Conservation (phyloP, 2,113 vertebrate species). For the Numida meleagris region DNA sequence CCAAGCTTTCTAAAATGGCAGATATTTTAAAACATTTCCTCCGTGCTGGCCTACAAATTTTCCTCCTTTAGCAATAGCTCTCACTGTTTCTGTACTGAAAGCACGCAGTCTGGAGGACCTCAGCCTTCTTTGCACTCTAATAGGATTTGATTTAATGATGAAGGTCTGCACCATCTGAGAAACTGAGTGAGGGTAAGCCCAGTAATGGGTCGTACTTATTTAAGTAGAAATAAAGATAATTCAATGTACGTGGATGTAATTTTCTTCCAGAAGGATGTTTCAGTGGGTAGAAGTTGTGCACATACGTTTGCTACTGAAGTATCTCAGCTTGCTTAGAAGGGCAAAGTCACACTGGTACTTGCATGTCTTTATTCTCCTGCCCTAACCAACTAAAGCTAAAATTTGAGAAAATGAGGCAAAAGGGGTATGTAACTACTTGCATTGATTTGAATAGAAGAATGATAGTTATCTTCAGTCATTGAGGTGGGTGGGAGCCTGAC, state of each 20-base stretch:
- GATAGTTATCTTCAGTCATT: slow-evolving; percentile 62
- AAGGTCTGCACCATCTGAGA: background rate
- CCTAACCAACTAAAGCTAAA: slow-evolving; percentile 13
- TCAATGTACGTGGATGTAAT: background rate
- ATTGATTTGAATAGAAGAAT: slow-evolving; percentile 57
- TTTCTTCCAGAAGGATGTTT: background rate
- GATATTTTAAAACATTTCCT: background rate
- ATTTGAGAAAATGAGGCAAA: slow-evolving; percentile 19
- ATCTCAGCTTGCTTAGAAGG: background rate
- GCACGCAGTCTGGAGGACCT: background rate
- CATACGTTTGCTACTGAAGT: background rate
- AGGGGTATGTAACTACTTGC: slow-evolving; percentile 49
- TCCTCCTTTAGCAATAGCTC: background rate
- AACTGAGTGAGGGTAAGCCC: background rate
- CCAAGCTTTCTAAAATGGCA: background rate
- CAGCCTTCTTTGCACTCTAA: background rate
- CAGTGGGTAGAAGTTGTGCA: background rate
- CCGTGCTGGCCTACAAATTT: background rate
- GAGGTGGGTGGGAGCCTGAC: slow-evolving; percentile 56
- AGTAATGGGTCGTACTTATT: background rate
- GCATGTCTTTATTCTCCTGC: slow-evolving; percentile 18
- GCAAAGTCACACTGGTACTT: background rate
- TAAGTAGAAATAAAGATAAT: background rate
- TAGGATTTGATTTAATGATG: background rate
- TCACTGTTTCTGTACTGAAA: background rate